These are phyloP conservation scores for Tetramorium simillimum DNA, from an alignment of 1,140 invertebrate species.

Conservation along the genomic window DNA sequence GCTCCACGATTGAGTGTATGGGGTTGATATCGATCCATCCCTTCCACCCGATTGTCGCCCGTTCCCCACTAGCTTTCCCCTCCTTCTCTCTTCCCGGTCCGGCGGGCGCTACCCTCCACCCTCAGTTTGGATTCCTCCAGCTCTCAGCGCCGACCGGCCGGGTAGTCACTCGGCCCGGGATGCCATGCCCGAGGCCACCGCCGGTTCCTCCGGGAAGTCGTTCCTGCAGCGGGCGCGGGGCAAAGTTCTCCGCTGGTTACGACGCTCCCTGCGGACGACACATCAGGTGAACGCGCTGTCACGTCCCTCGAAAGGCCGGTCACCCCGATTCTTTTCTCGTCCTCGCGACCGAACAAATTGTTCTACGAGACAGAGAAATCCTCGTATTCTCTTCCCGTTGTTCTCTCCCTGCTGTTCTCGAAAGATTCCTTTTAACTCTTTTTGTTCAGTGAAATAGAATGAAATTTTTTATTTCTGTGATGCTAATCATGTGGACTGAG, in stretches of 20 bases:
- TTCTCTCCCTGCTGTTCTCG: neutral
- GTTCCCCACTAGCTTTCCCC: constrained; percentile 52
- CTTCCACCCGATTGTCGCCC: constrained; percentile 57
- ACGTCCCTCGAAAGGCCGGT: neutral
- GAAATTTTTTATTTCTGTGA: neutral
- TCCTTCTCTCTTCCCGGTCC: constrained; percentile 42
- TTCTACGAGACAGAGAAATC: neutral
- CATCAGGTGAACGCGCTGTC: constrained; percentile 73
- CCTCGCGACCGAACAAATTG: neutral
- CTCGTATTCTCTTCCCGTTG: neutral
- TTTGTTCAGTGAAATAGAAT: neutral
- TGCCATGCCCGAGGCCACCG: constrained; percentile 82
- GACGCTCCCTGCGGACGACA: constrained; percentile 76
- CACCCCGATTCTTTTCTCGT: neutral
- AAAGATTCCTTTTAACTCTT: neutral
- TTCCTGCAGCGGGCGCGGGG: constrained; percentile 78
- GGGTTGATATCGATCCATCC: constrained; percentile 80
- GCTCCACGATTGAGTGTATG: constrained; percentile 61
- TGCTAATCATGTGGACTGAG: neutral
- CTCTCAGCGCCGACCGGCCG: constrained; percentile 61
- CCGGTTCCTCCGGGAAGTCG: constrained; percentile 80
- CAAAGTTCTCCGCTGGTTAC: constrained; percentile 80
- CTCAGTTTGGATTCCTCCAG: constrained; percentile 62
- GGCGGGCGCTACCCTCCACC: constrained; percentile 55
- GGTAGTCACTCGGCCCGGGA: constrained; percentile 81